Conservation (phyloP, 1,140 invertebrate genomes). For the Hirudo medicinalis region DNA sequence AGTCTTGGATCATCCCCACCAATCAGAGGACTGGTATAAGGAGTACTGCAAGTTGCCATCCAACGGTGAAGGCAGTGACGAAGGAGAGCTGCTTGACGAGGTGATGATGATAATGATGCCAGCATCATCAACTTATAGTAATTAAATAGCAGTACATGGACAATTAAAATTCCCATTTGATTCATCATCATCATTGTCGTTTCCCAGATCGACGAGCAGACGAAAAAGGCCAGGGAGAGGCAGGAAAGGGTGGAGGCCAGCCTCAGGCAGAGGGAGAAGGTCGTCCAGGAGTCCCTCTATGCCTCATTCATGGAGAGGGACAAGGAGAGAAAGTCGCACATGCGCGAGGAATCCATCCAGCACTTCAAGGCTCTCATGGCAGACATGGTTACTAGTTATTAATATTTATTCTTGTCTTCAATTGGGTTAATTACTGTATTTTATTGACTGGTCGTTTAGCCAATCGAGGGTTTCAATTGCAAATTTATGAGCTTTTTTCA, state of each 20-base stretch:
- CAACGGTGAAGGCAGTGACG: no score
- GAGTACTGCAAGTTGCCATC: slow-evolving; percentile 54
- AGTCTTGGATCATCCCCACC: slow-evolving; percentile 54
- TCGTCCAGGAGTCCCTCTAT: slow-evolving; percentile 70
- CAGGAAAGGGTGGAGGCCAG: slow-evolving; percentile 69
- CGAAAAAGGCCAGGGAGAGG: slow-evolving; percentile 42
- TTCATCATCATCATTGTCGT: neutral
- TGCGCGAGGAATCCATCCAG: slow-evolving; percentile 83
- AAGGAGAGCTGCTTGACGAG: slow-evolving; percentile 57
- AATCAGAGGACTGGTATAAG: slow-evolving; percentile 80
- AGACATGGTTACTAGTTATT: slow-evolving; percentile 35
- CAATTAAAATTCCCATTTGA: neutral
- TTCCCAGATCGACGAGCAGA: neutral
- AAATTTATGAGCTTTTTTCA: no score
- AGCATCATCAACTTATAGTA: neutral
- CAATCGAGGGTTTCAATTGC: no score
- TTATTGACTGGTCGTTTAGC: no score
- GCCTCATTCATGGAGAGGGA: slow-evolving; percentile 83
- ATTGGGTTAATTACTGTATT: neutral
- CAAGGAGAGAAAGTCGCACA: slow-evolving; percentile 91
- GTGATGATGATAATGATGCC: slow-evolving; percentile 1
- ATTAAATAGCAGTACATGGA: neutral
- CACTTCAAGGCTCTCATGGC: slow-evolving; percentile 84
- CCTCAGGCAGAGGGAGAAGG: slow-evolving; percentile 73
- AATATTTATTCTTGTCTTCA: neutral